Evolutionary conservation across 2,113 vertebrate genomes (phyloP).

Genomic region (Triplophysa rosa): DNA sequence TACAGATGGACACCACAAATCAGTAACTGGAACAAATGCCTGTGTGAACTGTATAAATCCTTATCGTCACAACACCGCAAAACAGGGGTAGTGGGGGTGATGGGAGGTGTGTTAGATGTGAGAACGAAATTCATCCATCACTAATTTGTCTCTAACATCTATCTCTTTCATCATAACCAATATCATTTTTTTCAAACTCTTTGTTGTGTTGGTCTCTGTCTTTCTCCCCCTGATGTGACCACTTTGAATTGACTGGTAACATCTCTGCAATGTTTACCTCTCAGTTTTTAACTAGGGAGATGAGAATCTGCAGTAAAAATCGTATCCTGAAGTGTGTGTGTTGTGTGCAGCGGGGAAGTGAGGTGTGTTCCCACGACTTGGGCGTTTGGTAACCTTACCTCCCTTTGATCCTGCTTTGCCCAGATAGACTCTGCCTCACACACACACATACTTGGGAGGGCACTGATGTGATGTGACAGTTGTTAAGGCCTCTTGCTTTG

Average conservation of each 20-base stretch:
- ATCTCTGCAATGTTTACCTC: no score
- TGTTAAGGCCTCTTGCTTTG: conserved; percentile 54
- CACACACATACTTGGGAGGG: conserved; percentile 10
- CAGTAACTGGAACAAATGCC: conserved; percentile 50
- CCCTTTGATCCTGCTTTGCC: conserved; percentile 51
- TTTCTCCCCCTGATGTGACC: no score
- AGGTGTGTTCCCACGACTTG: conserved; percentile 51
- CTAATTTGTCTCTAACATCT: conserved; percentile 2
- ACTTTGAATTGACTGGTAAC: no score
- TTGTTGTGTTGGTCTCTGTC: background rate
- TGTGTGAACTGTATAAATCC: conserved; percentile 42
- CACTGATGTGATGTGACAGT: conserved; percentile 56
- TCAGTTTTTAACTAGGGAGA: no score
- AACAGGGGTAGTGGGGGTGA: background rate
- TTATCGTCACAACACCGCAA: conserved; percentile 41
- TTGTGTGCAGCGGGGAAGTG: conserved; percentile 30
- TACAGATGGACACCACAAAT: conserved; percentile 36
- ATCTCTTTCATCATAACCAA: conserved; percentile 25
- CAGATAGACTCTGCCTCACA: conserved; percentile 21
- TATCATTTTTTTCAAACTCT: background rate
- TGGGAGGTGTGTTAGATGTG: background rate
- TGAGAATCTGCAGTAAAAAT: background rate
- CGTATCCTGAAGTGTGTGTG: background rate
- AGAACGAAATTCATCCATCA: conserved; percentile 17
- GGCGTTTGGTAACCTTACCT: conserved; percentile 52